Evolutionary conservation across 2,113 vertebrate genomes (phyloP).

Genomic region (Anthoscopus minutus): DNA sequence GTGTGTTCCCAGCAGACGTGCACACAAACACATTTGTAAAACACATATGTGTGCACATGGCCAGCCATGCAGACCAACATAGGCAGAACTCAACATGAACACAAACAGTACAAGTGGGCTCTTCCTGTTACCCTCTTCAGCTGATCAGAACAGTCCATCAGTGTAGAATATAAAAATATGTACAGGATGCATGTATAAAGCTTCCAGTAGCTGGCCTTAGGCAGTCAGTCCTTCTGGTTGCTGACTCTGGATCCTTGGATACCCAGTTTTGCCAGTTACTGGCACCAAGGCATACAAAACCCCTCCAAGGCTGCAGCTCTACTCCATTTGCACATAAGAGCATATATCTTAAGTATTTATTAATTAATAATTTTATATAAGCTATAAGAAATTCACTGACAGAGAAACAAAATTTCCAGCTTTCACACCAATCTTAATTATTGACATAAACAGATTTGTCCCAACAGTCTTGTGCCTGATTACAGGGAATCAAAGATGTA

Average conservation of each 20-base stretch:
- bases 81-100: background rate
- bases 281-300: background rate
- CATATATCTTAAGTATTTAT: background rate
- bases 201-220: background rate
- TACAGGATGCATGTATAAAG: background rate
- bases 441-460: background rate
- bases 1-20: background rate
- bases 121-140: background rate
- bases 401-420: background rate
- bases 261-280: background rate
- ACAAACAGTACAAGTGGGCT: background rate
- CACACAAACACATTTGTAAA: background rate
- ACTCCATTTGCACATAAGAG: background rate
- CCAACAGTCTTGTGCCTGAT: background rate
- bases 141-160: background rate
- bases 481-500: background rate
- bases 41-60: no score
- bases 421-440: background rate
- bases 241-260: background rate
- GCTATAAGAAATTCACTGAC: background rate
- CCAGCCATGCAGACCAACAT: rapidly evolving
- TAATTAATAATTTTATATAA: background rate
- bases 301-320: background rate
- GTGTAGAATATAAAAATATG: background rate
- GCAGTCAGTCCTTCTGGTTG: background rate